Base-by-base conservation (phyloP, 2,797 vertebrate genomes). In the Typhlichthys subterraneus region DNA sequence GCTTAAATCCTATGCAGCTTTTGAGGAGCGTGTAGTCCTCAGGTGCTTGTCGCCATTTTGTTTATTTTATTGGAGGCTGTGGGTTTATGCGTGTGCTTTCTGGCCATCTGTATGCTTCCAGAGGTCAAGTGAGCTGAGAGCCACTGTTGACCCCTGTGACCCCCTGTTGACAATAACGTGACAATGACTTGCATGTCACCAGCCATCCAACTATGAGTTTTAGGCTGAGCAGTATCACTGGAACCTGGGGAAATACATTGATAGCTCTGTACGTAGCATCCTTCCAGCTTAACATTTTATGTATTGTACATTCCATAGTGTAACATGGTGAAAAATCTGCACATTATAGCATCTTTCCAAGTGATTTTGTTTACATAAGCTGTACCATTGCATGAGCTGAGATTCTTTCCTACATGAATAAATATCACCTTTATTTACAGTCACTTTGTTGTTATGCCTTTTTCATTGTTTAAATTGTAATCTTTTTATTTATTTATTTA, bases 311-410 rank as follows among this genome's bases (percentile, higher is more conserved):
- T 96, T 96, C 94, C 93, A 89, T 84, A 90, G 80, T 90, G 80
- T 86, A 72, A 91, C 83, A 85, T 76, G 81, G 64, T 60, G 79
- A 77, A 33, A 87, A 86, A 92, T 86, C 84, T 79, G 80, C 86
- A 83, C 88, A 82, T 89, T 85, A 87, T 89, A 81, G 86, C 82
- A 79, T 79, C 75, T 89, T 78, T 89, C 77, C 76, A 85, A 85
- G 79, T 89, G 89, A 91, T 87, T 88, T 86, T 95, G 93, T 96
- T 96, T 95, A 93, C 92, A 67, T 83, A 88, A 94, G 93, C 91
- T 96, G 91, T 95, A 93, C 91, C 88, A 91, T 88, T 93, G 92
- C 92, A 94, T 96, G 94, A 89, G 78, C 80, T 88, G 87, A 91
- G 82, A 85, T 87, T 89, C 70, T 86, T 87, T 83, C 62, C 61